These are phyloP conservation scores for Creontiades dilutus DNA, from an alignment of 2,888 invertebrate species.

Conservation along the genomic window DNA sequence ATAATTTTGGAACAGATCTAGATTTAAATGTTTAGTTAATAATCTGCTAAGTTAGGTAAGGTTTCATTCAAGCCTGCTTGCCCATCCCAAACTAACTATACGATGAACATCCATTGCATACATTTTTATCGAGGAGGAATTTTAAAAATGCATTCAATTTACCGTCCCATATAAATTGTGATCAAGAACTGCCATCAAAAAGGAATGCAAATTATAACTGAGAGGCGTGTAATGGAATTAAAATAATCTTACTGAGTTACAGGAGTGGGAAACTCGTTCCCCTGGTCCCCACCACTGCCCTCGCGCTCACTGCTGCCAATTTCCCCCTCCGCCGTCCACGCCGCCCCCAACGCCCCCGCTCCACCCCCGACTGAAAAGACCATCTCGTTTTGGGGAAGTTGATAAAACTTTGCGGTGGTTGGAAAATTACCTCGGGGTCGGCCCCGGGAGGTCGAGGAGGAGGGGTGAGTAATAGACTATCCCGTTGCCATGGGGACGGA, in stretches of 20 bases:
- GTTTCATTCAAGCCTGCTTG: no score
- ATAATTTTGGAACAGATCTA: no score
- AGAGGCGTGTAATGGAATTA: slow-evolving; percentile 52
- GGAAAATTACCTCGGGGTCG: slow-evolving; percentile 57
- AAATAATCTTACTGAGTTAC: slow-evolving; percentile 52
- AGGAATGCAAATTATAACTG: slow-evolving; percentile 41
- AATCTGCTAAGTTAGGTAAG: no score
- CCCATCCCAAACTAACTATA: no score
- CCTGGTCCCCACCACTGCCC: neutral
- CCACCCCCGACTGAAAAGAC: slow-evolving; percentile 18
- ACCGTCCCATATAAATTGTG: neutral
- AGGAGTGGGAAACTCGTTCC: slow-evolving; percentile 28
- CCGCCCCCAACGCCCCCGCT: neutral
- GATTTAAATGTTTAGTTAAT: no score
- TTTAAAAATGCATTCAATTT: neutral
- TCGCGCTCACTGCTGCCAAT: slow-evolving; percentile 5
- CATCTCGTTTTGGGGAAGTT: slow-evolving; percentile 63
- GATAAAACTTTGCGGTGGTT: slow-evolving; percentile 67
- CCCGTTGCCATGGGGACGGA: slow-evolving; percentile 61
- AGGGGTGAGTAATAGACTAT: slow-evolving; percentile 67
- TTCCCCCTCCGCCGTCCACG: neutral
- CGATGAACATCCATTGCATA: no score
- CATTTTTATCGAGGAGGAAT: no score
- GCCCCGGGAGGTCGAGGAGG: neutral
- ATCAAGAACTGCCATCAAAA: neutral